These are phyloP conservation scores for Acridotheres tristis DNA, from an alignment of 2,797 vertebrate genomes.

Conservation along the genomic window DNA sequence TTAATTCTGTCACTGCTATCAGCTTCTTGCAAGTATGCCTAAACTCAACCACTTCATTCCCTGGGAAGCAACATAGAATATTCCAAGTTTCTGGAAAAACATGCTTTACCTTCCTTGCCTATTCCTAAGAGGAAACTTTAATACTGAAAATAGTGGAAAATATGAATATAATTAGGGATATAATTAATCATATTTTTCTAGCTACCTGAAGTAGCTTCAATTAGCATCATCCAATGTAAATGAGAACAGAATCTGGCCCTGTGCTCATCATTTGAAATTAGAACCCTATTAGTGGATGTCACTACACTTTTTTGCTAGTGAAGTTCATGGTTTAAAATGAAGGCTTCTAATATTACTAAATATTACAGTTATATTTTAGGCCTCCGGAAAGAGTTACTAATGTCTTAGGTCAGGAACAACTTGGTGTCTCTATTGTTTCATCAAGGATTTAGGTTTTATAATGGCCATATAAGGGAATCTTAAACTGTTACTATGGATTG, in stretches of 20 bases:
- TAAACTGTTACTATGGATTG: conserved; percentile 68
- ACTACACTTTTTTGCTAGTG: not conserved
- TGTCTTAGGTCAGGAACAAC: conserved; percentile 36
- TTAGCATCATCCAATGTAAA: not conserved
- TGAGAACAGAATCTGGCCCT: conserved; percentile 13
- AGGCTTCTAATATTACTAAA: conserved; percentile 15
- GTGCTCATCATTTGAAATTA: conserved; percentile 1
- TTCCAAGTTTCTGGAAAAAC: not conserved
- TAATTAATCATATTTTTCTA: not conserved
- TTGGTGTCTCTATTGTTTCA: conserved; percentile 64
- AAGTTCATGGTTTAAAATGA: conserved; percentile 33
- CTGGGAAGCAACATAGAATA: not conserved
- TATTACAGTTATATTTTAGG: conserved; percentile 41
- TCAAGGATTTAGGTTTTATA: conserved; percentile 63
- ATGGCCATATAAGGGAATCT: conserved; percentile 68
- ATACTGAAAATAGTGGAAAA: conserved; percentile 22
- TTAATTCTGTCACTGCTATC: not conserved
- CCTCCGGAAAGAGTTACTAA: conserved; percentile 43
- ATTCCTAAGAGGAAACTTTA: not conserved
- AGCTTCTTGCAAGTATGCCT: not conserved
- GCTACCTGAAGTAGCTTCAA: not conserved
- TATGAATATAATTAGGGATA: not conserved
- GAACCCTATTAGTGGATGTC: conserved; percentile 17
- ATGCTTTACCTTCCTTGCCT: not conserved
- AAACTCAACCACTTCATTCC: not conserved